Percentiles rank a stretch among this genome's conserved stretches.
Evolutionary conservation across 2,797 vertebrate genomes (phyloP).

Genomic region (Scyliorhinus canicula): DNA sequence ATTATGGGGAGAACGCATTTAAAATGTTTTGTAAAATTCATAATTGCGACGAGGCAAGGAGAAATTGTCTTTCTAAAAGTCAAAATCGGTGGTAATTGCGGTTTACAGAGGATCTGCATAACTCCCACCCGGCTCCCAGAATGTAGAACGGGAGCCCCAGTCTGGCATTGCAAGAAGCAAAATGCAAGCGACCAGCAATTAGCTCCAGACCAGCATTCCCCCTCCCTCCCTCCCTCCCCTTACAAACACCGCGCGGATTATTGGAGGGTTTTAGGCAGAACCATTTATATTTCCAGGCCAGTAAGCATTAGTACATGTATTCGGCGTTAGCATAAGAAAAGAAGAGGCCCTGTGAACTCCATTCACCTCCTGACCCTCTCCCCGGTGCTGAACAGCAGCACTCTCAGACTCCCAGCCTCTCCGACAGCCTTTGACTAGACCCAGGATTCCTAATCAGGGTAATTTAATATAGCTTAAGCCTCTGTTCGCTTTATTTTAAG

Average conservation of each 20-base stretch:
- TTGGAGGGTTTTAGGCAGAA: slow-evolving; percentile 73
- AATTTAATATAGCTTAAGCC: slow-evolving; percentile 98
- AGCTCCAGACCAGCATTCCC: slow-evolving; percentile 61
- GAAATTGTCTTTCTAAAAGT: not conserved
- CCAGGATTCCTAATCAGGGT: slow-evolving; percentile 94
- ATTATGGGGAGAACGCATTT: not conserved
- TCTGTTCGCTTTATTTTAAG: slow-evolving; percentile 77
- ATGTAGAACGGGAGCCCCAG: slow-evolving; percentile 43
- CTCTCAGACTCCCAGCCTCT: slow-evolving; percentile 75
- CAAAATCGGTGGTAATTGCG: not conserved
- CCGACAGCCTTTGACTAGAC: slow-evolving; percentile 82
- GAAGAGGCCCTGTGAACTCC: slow-evolving; percentile 87
- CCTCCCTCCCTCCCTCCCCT: not conserved
- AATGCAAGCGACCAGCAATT: slow-evolving; percentile 63
- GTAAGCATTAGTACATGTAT: slow-evolving; percentile 76
- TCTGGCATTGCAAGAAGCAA: slow-evolving; percentile 53
- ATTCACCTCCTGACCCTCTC: slow-evolving; percentile 88
- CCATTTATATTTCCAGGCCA: slow-evolving; percentile 95
- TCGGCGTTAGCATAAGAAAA: slow-evolving; percentile 92
- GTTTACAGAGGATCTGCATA: not conserved
- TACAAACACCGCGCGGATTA: slow-evolving; percentile 30
- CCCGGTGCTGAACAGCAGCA: slow-evolving; percentile 79
- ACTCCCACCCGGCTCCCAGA: not conserved
- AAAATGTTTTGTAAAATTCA: not conserved
- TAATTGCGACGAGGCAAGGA: not conserved